Conservation (phyloP, 2,888 invertebrate genomes). For the Trypoxylon attenuatum region DNA sequence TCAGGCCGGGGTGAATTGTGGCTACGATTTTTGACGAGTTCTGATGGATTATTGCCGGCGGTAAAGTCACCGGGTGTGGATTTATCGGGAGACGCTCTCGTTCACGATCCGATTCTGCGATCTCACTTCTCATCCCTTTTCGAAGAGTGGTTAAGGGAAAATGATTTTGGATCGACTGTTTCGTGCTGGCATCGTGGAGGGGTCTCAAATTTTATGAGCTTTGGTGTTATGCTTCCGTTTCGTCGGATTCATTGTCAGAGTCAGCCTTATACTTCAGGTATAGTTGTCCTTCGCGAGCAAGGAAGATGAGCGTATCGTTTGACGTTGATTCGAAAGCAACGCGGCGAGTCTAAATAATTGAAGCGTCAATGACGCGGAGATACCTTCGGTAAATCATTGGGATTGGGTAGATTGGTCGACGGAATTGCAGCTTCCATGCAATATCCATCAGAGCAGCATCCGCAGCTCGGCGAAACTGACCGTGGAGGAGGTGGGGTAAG, state of each 20-base stretch:
- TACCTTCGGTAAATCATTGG: slow-evolving; percentile 38
- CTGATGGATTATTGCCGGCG: slow-evolving; percentile 52
- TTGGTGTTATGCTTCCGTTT: no score
- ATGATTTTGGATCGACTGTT: no score
- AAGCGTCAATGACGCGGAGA: slow-evolving; percentile 1
- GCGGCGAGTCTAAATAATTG: slow-evolving; percentile 18
- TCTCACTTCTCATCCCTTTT: no score
- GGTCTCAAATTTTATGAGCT: no score
- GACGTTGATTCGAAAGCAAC: no score
- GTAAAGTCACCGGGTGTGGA: slow-evolving; percentile 40
- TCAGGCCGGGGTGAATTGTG: slow-evolving; percentile 38
- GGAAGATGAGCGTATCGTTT: no score
- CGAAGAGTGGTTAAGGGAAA: no score
- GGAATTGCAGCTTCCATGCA: slow-evolving; percentile 36
- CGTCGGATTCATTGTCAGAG: no score
- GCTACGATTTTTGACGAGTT: slow-evolving; percentile 45
- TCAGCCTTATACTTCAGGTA: no score
- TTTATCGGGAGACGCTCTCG: slow-evolving; percentile 48
- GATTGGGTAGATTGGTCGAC: slow-evolving; percentile 28
- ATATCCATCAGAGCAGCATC: slow-evolving; percentile 44
- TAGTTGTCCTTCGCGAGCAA: no score
- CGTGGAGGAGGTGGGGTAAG: slow-evolving; percentile 31
- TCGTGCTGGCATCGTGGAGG: no score
- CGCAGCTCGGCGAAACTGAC: slow-evolving; percentile 27
- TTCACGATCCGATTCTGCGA: no score